phyloP scores from a whole-genome alignment of 2,888 invertebrate species.

The Drosophila mettleri region DNA sequence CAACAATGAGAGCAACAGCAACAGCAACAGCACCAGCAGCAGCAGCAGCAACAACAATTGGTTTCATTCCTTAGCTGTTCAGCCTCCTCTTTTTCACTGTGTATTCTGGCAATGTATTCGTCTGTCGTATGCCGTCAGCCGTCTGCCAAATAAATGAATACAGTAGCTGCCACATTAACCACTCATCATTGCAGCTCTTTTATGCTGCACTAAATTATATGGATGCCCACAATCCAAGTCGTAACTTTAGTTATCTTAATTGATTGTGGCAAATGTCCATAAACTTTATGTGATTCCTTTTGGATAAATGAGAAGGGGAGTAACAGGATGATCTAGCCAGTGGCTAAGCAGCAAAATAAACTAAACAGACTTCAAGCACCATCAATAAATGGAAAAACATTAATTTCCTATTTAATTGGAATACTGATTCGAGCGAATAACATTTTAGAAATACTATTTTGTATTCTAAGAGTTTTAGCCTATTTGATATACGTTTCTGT shows the following conservation, averaged over 20 bases:
- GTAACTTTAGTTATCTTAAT: conserved; percentile 40
- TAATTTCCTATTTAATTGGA: not conserved
- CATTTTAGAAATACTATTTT: not conserved
- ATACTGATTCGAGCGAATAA: too few relatives aligned
- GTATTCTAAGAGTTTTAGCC: not conserved
- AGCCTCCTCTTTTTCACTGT: conserved; percentile 17
- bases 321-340: not conserved
- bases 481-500: too few relatives aligned
- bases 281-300: conserved; percentile 15
- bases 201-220: conserved; percentile 66
- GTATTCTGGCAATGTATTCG: conserved; percentile 26
- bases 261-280: conserved; percentile 50
- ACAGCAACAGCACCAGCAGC: conserved; percentile 31
- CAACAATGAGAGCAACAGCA: conserved; percentile 43
- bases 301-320: not conserved
- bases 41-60: conserved; percentile 38
- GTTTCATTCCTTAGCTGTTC: conserved; percentile 28
- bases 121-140: not conserved
- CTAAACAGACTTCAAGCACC: not conserved
- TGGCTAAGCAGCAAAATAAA: not conserved
- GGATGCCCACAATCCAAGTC: conserved; percentile 28
- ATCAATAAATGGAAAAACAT: not conserved
- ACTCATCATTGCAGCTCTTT: conserved; percentile 37
- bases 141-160: conserved; percentile 25
- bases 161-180: conserved; percentile 37